Percentiles rank a stretch among this genome's conserved stretches.
Evolutionary conservation across 1,140 invertebrate species (phyloP).

Genomic region (Mactra quadrangularis): DNA sequence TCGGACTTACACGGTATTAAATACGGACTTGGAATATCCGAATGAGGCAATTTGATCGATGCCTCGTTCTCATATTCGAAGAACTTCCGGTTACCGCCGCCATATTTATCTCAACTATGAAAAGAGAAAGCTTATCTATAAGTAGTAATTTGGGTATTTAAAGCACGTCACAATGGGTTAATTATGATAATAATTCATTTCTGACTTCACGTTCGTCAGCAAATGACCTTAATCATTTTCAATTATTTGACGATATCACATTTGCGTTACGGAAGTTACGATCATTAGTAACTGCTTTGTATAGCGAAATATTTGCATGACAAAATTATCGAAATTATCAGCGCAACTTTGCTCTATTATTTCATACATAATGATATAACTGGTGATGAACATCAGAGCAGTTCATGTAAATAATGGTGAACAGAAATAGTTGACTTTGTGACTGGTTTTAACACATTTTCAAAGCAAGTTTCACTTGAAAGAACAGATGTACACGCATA

Average conservation of each 20-base stretch:
- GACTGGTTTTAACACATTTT: no score
- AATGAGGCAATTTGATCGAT: constrained; percentile 32
- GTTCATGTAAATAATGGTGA: no score
- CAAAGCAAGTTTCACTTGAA: no score
- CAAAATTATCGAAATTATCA: no score
- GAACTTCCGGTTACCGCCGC: constrained; percentile 17
- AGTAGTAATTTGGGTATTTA: constrained; percentile 29
- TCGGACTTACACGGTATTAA: constrained; percentile 45
- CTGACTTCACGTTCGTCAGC: constrained; percentile 17
- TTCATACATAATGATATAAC: no score
- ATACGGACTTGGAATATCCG: constrained; percentile 51
- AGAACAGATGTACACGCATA: no score
- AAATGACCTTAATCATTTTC: constrained; percentile 22
- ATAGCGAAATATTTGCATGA: background rate
- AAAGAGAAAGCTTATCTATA: constrained; percentile 44
- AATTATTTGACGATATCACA: constrained; percentile 25
- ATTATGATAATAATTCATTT: constrained; percentile 7
- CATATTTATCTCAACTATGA: constrained; percentile 15
- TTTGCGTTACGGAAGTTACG: constrained; percentile 9
- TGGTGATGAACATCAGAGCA: no score
- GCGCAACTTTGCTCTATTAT: no score
- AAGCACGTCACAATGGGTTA: constrained; percentile 16
- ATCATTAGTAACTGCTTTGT: constrained; percentile 37
- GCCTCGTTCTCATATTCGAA: constrained; percentile 42
- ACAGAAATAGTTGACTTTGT: no score